These are phyloP conservation scores for Spheniscus humboldti DNA, from an alignment of 2,797 vertebrate species.

Conservation along the genomic window DNA sequence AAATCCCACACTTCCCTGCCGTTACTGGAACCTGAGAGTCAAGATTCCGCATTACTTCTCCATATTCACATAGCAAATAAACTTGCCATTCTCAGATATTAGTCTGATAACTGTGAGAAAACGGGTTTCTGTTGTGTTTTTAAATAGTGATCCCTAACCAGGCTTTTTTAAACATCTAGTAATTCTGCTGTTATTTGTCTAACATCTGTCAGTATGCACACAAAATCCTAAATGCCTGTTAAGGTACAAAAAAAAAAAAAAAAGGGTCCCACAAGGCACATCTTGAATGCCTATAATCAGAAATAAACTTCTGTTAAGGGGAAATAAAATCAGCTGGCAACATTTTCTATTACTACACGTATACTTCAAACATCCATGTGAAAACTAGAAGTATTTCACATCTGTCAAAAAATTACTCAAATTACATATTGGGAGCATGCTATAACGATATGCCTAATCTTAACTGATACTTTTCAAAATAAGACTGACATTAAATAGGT, in stretches of 20 bases:
- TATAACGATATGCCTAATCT: background rate
- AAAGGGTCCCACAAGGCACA: background rate
- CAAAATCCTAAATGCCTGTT: background rate
- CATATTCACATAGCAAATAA: background rate
- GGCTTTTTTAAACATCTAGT: background rate
- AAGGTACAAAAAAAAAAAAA: background rate
- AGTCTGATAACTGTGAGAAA: fast-evolving
- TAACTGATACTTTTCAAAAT: background rate
- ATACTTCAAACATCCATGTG: background rate
- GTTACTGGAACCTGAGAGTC: background rate
- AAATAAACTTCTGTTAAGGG: background rate
- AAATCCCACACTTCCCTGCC: background rate
- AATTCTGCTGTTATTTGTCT: background rate
- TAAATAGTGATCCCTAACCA: background rate
- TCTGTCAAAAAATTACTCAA: background rate
- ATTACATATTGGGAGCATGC: background rate
- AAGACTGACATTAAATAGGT: background rate
- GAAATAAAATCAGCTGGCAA: background rate
- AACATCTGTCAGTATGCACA: background rate
- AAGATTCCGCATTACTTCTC: background rate
- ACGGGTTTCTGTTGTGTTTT: background rate
- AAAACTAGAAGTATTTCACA: background rate
- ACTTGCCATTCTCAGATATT: background rate
- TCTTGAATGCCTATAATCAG: background rate
- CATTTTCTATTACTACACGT: background rate